phyloP scores from a whole-genome alignment of 2,113 vertebrate species.

The Oryzias melastigma region DNA sequence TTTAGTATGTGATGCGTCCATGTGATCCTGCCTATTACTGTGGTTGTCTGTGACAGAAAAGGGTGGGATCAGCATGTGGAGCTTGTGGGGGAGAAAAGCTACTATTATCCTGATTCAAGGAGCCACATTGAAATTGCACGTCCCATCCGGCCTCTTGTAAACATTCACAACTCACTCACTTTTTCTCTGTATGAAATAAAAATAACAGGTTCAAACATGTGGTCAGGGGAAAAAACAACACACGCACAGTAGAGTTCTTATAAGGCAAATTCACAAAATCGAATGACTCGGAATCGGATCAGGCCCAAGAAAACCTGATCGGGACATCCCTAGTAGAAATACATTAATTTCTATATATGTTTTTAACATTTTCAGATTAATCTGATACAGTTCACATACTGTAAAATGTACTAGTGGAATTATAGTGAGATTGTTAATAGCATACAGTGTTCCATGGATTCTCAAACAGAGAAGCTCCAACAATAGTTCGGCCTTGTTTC shows the following conservation, averaged over 20 bases:
- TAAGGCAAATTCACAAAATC: not conserved
- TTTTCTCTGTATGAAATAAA: conserved; percentile 5
- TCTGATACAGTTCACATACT: not conserved
- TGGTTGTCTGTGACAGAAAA: not conserved
- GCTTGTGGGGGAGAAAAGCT: conserved; percentile 14
- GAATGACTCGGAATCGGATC: no score
- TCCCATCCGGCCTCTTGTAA: conserved; percentile 22
- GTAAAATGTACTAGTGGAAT: no score
- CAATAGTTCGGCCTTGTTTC: no score
- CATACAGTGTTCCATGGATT: no score
- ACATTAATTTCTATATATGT: no score
- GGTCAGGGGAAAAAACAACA: no score
- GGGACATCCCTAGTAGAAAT: no score
- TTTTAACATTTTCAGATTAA: no score
- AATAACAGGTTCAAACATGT: conserved; percentile 1
- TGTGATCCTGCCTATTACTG: conserved; percentile 9
- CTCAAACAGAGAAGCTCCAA: no score
- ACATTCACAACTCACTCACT: not conserved
- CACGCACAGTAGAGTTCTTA: not conserved
- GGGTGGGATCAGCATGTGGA: not conserved
- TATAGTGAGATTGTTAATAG: no score
- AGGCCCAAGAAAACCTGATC: no score
- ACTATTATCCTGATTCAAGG: conserved; percentile 38
- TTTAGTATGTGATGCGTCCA: not conserved
- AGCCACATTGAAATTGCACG: conserved; percentile 30